phyloP scores from a whole-genome alignment of 2,888 invertebrate species.

The Lamellibrachia columna region DNA sequence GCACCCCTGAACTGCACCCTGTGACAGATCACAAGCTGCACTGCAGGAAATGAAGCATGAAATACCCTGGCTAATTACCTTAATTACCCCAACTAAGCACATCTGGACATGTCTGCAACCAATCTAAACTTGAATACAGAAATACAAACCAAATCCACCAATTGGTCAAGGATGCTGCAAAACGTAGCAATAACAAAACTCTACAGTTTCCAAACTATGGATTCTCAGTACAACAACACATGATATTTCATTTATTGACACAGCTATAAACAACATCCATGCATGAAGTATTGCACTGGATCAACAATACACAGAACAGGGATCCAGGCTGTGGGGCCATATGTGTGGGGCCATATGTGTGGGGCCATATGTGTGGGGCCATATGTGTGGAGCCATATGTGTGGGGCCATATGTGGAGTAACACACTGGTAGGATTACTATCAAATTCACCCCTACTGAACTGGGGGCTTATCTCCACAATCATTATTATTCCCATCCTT shows the following conservation, averaged over 20 bases:
- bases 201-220: not conserved
- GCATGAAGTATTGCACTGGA: not conserved
- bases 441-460: not conserved
- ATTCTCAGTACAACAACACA: not conserved
- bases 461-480: not conserved
- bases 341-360: too few species aligned
- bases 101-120: not conserved
- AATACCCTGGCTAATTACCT: not conserved
- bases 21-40: too few species aligned
- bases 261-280: not conserved
- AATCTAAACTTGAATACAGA: not conserved
- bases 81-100: not conserved
- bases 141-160: not conserved
- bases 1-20: not conserved
- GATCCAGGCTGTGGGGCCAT: not conserved
- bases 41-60: conserved; percentile 16
- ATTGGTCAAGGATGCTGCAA: too few species aligned
- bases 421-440: not conserved
- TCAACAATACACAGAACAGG: not conserved
- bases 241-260: not conserved
- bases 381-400: not conserved
- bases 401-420: not conserved
- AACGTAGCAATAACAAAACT: not conserved
- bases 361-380: too few species aligned
- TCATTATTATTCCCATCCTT: not conserved